A percentile compares a stretch with the other conserved stretches of the same genome.
Conservation (phyloP, 2,113 vertebrate genomes). For the Labeo rohita region DNA sequence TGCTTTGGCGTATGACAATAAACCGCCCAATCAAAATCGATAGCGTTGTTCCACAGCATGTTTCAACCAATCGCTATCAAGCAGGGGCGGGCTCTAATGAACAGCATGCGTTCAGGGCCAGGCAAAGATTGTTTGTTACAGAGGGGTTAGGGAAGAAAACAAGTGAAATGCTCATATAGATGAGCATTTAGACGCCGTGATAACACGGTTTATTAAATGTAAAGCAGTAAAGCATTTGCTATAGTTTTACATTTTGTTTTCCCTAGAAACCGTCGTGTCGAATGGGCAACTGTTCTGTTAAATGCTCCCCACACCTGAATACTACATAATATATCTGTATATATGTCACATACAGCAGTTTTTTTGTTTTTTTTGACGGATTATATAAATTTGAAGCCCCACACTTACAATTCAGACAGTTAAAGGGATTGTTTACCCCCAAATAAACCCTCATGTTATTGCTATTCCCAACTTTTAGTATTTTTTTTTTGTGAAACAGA, state of each 20-base stretch:
- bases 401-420: background rate
- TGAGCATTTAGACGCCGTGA: background rate
- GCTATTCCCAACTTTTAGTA: background rate
- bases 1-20: background rate
- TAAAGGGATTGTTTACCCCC: background rate
- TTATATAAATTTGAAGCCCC: no score
- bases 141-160: no score
- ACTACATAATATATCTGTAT: background rate
- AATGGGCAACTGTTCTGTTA: background rate
- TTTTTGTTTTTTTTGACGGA: no score
- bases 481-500: background rate
- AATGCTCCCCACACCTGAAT: background rate
- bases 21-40: slow-evolving; percentile 10
- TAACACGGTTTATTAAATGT: background rate
- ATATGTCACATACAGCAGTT: no score
- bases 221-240: background rate
- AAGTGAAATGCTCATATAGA: background rate
- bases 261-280: background rate
- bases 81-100: slow-evolving; percentile 25
- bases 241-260: background rate
- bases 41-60: background rate
- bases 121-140: background rate
- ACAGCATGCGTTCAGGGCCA: background rate
- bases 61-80: slow-evolving; percentile 47
- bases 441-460: background rate